Percentiles rank a stretch among this genome's conserved stretches.
These are phyloP conservation scores for Alouatta palliata DNA, from an alignment of 2,113 vertebrate species.

Conservation along the genomic window DNA sequence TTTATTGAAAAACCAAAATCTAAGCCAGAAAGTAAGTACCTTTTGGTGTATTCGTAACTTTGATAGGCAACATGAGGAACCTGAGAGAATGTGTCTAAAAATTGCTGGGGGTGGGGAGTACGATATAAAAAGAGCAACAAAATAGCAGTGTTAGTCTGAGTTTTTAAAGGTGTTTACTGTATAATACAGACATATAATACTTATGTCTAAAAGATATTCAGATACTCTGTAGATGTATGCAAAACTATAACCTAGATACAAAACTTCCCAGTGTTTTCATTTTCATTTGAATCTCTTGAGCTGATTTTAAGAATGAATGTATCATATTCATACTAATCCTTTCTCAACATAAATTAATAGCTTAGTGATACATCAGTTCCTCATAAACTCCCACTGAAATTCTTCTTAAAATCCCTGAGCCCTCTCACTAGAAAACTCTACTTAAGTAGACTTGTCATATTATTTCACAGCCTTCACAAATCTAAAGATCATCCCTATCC, in stretches of 20 bases:
- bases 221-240: not conserved
- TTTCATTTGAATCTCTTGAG: slow-evolving; percentile 23
- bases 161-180: not conserved
- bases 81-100: not conserved
- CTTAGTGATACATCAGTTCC: not conserved
- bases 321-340: not conserved
- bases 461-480: not conserved
- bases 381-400: slow-evolving; percentile 32
- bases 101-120: not conserved
- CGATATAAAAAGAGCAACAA: not conserved
- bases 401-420: not conserved
- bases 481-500: not conserved
- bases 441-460: not conserved
- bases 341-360: not conserved
- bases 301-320: not conserved
- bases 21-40: not conserved
- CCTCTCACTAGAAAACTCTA: not conserved
- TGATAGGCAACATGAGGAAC: not conserved
- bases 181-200: not conserved
- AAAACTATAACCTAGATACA: not conserved
- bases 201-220: not conserved
- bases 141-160: not conserved
- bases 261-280: not conserved
- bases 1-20: not conserved
- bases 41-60: not conserved